Evolutionary conservation across 2,888 invertebrate genomes (phyloP), one percentile per base, ranked within the genome.

Genomic region (Cephonodes hylas): DNA sequence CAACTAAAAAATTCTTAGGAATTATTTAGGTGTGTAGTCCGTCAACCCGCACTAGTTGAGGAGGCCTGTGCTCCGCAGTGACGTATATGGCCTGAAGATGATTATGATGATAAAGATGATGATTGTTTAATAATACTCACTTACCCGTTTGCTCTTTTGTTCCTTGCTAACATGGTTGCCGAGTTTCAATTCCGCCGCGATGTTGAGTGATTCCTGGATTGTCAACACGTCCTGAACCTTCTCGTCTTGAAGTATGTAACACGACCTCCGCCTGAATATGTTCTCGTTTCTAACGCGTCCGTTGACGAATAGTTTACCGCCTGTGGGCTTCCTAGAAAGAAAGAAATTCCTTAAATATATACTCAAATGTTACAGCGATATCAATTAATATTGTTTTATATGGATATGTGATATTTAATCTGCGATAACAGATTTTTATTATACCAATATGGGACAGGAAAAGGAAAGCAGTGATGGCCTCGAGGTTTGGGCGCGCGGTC

Each of bases 231-330:
- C 95, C 75, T 98, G 96, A 20, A 98, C 93, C 77, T 94, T 94
- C 74, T 96, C 96, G 73, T 97, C 95, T 84, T 99, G 99, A 93
- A 97, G 96, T 67, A 99, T 98, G 87, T 98, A 98, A 71, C 97
- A 97, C 2, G 96, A 95, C 66, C 96, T 94, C 74, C 95, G 94
- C 46, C 96, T 93, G 72, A 97, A 96, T 62, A 93, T 87, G 69
- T 95, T 94, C 66, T 96, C 92, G 70, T 96, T 94, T 42, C 96
- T 91, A 48, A 91, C 77, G 34, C 93, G 92, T 3, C 95, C 96
- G 79, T 98, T 97, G n/a, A 97, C 93, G 53, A 89, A 88, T 38
- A 98, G 93, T 23, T 88, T 93, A 0, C 98, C 98, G 18, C 86
- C 90, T n/a, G 89, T 82, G 3, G 84, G 85, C 65, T 87, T 84